Evolutionary conservation across 2,888 invertebrate species (phyloP).

Genomic region (Chrysotoxum bicinctum): DNA sequence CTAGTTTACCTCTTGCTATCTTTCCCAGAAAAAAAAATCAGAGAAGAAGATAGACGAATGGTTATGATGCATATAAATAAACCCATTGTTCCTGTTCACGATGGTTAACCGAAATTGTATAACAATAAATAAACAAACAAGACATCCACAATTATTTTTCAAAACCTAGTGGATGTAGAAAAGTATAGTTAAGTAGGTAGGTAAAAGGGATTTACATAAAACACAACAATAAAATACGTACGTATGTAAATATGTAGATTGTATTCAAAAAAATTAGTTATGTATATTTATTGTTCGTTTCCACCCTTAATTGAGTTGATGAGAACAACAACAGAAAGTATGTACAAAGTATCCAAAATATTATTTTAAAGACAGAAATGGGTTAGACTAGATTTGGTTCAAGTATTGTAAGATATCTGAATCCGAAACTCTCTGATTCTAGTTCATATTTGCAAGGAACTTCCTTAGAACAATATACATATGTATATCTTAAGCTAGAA

Average conservation of each 20-base stretch:
- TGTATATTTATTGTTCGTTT: background rate
- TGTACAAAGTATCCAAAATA: too few relatives aligned
- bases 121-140: slow-evolving; percentile 17
- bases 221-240: too few relatives aligned
- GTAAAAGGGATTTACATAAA: background rate
- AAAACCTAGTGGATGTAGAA: background rate
- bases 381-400: too few relatives aligned
- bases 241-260: too few relatives aligned
- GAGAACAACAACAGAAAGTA: background rate
- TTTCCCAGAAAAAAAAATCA: background rate
- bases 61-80: background rate
- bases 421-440: too few relatives aligned
- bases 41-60: background rate
- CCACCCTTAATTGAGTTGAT: background rate
- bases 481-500: too few relatives aligned
- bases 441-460: too few relatives aligned
- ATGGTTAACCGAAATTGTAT: slow-evolving; percentile 20
- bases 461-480: too few relatives aligned
- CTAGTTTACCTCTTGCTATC: background rate
- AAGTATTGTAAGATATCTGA: too few relatives aligned
- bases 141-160: background rate
- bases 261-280: too few relatives aligned
- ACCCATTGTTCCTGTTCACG: slow-evolving; percentile 1
- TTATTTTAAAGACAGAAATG: too few relatives aligned
- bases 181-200: background rate